phyloP scores from a whole-genome alignment of 2,797 vertebrate species.

The Microctenopoma lineatum region DNA sequence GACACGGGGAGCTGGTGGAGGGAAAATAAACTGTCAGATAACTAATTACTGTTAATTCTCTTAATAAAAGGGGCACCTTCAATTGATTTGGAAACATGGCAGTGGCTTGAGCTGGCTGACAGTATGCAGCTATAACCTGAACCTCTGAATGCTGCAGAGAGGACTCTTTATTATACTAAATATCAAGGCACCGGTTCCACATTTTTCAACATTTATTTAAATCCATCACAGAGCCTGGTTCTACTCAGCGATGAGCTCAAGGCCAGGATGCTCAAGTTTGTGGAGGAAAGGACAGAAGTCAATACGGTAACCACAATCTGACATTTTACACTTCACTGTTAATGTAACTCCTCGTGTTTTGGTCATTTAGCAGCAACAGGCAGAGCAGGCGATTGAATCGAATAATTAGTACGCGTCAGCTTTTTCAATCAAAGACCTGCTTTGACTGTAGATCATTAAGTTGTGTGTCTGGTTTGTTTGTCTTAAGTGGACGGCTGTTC shows the following conservation, averaged over 20 bases:
- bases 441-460: background rate
- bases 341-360: background rate
- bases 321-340: background rate
- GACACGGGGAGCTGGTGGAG: too few species aligned
- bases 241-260: constrained; percentile 70
- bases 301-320: constrained; percentile 83
- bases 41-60: too few species aligned
- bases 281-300: constrained; percentile 84
- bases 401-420: background rate
- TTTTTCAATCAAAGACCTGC: background rate
- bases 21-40: too few species aligned
- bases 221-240: constrained; percentile 18
- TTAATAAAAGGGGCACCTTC: too few species aligned
- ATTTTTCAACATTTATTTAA: background rate
- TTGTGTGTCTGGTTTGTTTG: background rate
- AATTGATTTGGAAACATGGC: too few species aligned
- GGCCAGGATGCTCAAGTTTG: constrained; percentile 82
- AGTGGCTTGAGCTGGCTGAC: too few species aligned
- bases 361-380: too few species aligned
- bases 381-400: too few species aligned
- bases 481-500: constrained; percentile 86
- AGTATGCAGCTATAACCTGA: too few species aligned
- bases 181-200: background rate
- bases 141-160: too few species aligned
- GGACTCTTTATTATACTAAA: too few species aligned